These are phyloP conservation scores for Beroe forskalii DNA, from an alignment of 37 sponge, comb jelly and placozoan species.

Conservation along the genomic window DNA sequence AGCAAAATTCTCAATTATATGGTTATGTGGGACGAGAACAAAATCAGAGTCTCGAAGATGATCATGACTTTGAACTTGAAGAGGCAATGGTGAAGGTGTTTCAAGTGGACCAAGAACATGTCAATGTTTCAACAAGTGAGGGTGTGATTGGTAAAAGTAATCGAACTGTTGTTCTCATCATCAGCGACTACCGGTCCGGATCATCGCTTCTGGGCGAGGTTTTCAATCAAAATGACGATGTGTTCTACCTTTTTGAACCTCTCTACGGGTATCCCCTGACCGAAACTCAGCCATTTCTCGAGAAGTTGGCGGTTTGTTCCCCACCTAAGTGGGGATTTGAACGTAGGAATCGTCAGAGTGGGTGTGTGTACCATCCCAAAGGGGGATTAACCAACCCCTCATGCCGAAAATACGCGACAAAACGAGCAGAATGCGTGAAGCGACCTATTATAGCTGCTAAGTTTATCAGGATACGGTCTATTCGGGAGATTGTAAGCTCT, in stretches of 20 bases:
- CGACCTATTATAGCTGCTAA: constrained; percentile 17
- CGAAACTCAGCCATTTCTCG: not conserved
- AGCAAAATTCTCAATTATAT: no score
- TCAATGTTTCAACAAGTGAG: no score
- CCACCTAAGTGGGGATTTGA: constrained; percentile 6
- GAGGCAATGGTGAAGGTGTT: no score
- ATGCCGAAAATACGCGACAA: not conserved
- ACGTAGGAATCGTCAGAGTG: not conserved
- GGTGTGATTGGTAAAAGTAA: no score
- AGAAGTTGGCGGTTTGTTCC: not conserved
- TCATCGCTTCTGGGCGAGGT: constrained; percentile 16
- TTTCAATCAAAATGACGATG: constrained; percentile 26
- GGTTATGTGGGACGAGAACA: no score
- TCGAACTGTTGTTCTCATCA: not conserved
- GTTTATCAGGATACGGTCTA: not conserved
- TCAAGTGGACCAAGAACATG: no score
- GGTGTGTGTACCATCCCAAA: not conserved
- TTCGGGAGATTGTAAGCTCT: not conserved
- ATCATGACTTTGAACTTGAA: no score
- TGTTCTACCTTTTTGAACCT: constrained; percentile 9
- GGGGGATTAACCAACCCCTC: not conserved
- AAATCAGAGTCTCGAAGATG: no score
- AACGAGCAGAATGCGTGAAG: constrained; percentile 1
- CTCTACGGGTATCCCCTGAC: not conserved
- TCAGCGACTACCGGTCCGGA: constrained; percentile 24